Base-by-base conservation (phyloP, 2,797 vertebrate species). In the Dryobates pubescens region DNA sequence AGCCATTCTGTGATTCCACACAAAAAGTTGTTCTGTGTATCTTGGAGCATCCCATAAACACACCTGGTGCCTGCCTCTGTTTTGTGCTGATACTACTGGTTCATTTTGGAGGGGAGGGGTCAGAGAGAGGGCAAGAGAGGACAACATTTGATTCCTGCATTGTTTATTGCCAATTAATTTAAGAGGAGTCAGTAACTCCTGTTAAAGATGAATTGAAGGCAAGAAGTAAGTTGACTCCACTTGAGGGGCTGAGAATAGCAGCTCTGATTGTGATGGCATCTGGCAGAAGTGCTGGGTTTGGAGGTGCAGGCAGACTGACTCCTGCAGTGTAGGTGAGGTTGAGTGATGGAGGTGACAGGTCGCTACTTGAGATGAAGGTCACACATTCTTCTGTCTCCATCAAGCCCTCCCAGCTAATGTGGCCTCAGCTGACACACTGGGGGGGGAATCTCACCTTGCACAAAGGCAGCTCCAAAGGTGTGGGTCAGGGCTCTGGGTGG, bases 381-480 rank as follows among this genome's bases (percentile, higher is more conserved):
- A 78, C 9, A 18, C 5, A 7, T 65, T 64, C 83, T 70, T 0
- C 0, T 67, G 30, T 82, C 63, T 72, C 70, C 77, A 45, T 67
- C 43, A n/a, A 6, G 56, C 23, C 29, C 29, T 79, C 43, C 45
- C 53, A 26, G 72, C 2, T 2, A n/a, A 13, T 1, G 2, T 45
- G 47, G 29, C 64, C 26, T 0, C 1, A 47, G 30, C 47, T 45
- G 10, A 30, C 0, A 0, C 7, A 2, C 63, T 0, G 0, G 43
- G 53, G 53, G 29, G 30, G 67, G 51, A 14, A 18, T 1, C 1
- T 19, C 27, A 17, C 0, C 56, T 24, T 7, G 6, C 4, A 13
- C 47, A 13, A 30, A 57, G 18, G 49, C 68, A 38, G 26, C 14
- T 54, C 38, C 61, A 3, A 73, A 72, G 80, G 72, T 41, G 23